Percentiles rank a stretch among this genome's conserved stretches.
Conservation (phyloP, 30 jellyfish, hydroid and myxozoan genomes). For the Catostylus mosaicus region DNA sequence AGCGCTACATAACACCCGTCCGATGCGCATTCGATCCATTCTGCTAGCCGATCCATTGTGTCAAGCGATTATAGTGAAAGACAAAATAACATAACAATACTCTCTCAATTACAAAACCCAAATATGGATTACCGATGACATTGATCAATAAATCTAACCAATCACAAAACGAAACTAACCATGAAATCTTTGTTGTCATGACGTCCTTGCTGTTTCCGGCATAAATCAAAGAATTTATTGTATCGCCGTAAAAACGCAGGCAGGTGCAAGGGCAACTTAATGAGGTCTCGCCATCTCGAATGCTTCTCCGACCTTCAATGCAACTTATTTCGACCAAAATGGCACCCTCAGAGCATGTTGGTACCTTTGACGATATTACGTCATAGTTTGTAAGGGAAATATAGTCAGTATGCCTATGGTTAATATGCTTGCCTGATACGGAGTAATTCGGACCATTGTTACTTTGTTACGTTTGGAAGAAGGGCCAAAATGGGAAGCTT, state of each 20-base stretch:
- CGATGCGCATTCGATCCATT: slow-evolving; percentile 35
- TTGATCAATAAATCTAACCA: slow-evolving; percentile 67
- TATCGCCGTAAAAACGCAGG: slow-evolving; percentile 58
- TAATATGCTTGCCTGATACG: no score
- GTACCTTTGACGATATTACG: no score
- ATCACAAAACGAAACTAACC: slow-evolving; percentile 67
- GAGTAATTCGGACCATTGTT: no score
- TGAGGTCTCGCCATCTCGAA: slow-evolving; percentile 26
- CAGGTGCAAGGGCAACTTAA: slow-evolving; percentile 61
- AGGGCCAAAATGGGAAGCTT: no score
- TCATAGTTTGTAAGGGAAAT: no score
- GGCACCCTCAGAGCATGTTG: no score
- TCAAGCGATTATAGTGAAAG: slow-evolving; percentile 52
- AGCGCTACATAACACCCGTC: slow-evolving; percentile 43
- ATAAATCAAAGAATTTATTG: slow-evolving; percentile 64
- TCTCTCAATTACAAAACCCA: slow-evolving; percentile 79
- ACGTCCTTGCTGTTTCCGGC: slow-evolving; percentile 74
- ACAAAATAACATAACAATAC: slow-evolving; percentile 69
- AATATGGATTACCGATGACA: slow-evolving; percentile 68
- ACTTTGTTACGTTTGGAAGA: no score
- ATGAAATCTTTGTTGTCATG: slow-evolving; percentile 71
- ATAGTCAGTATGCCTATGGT: no score
- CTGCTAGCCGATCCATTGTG: slow-evolving; percentile 55
- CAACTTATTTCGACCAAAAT: no score
- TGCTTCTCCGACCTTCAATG: no score